These are phyloP conservation scores for Rhynchonycteris naso DNA, from an alignment of 2,797 vertebrate genomes.

Conservation along the genomic window DNA sequence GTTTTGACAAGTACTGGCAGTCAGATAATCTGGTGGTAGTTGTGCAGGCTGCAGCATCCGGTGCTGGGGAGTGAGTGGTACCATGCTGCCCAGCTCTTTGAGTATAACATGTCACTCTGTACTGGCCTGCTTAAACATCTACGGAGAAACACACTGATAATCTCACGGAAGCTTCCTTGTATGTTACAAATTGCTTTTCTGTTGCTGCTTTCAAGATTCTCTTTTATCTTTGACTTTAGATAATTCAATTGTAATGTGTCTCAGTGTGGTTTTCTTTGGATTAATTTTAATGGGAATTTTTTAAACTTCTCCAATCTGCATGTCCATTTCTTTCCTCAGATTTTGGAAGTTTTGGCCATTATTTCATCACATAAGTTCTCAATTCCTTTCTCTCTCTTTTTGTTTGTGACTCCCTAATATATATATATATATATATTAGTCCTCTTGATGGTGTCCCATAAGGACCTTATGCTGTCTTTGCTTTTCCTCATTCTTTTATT, in stretches of 20 bases:
- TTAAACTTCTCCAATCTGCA: neutral
- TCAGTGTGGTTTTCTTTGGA: neutral
- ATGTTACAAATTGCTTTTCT: neutral
- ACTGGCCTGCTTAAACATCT: neutral
- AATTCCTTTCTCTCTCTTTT: neutral
- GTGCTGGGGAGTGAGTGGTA: neutral
- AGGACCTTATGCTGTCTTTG: neutral
- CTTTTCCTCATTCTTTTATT: neutral
- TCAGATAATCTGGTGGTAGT: neutral
- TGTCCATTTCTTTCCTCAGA: neutral
- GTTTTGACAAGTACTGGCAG: neutral
- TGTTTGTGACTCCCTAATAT: neutral
- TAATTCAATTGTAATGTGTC: neutral
- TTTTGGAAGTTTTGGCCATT: neutral
- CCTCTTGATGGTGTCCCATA: neutral
- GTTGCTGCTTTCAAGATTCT: constrained; percentile 9
- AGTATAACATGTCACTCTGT: neutral
- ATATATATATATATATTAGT: neutral
- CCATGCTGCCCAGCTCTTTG: neutral
- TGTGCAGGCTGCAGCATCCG: neutral
- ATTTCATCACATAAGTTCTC: constrained; percentile 7
- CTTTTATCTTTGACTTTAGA: neutral
- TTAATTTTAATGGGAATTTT: neutral
- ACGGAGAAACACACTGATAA: neutral
- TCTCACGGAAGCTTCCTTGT: neutral